Base-by-base conservation (phyloP, 2,888 invertebrate genomes). In the Neoitamus cyanurus region DNA sequence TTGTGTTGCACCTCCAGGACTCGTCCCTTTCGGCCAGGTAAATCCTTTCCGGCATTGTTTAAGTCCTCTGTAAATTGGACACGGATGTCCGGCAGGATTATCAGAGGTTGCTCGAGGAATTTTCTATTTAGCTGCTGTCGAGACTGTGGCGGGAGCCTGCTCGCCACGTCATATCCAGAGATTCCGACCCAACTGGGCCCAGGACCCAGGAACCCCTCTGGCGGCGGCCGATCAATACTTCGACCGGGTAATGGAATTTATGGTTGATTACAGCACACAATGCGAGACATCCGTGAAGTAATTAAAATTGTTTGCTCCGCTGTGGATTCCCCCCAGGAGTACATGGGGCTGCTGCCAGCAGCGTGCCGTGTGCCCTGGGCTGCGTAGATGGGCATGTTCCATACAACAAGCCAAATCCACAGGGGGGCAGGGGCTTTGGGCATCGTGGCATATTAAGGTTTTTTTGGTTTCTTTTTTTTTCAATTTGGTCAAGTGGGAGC, bases 201-300 rank as follows among this genome's bases (percentile, higher is more conserved):
- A 42, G 42, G 42, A 36, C 3, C 15, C 15, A 5, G n/a, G 42
- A 42, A n/a, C 5, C 58, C 25, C 9, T 1, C 25, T 20, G 58
- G 7, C 48, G 58, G 58, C 58, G 9, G 1, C 3, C 58, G 58
- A 70, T 70, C 73, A 73, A 73, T 73, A 73, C 73, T 73, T 73
- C n/a, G 73, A 20, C 73, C 15, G 20, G 70, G 28, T 78, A 78
- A 78, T 78, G 78, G 78, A 78, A 78, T 78, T 78, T 78, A 48
- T 78, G 48, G 48, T 78, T 78, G 78, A 78, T 78, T 78, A 42
- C 30, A 30, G 48, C n/a, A 11, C 34, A 78, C 42, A 78, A 78
- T 48, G 48, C 30, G 48, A 48, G 48, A 7, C 48, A 20, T 46
- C 31, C 30, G 31, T n/a, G 48, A 78, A 48, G 78, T 78, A 78